Evolutionary conservation across 1,140 invertebrate species (phyloP).

Genomic region (Caenorhabditis elegans): WBcel235 BX284604.4:7731001-7731500

Average conservation of each 20-base stretch:
- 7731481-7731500: not conserved
- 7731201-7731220: conserved; percentile 5
- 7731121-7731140: not conserved
- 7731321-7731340: not conserved
- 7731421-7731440: not conserved
- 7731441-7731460: not conserved
- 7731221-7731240: not conserved
- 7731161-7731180: not conserved
- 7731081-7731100: not conserved
- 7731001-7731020: conserved; percentile 13
- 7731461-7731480: not conserved
- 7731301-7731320: not conserved
- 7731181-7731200: not conserved
- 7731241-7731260: not conserved
- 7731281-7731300: no score
- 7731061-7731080: not conserved
- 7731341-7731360: conserved; percentile 6
- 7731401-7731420: not conserved
- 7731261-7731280: not conserved
- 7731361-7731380: conserved; percentile 1
- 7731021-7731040: conserved; percentile 14
- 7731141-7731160: conserved; percentile 20
- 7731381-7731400: not conserved
- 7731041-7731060: not conserved
- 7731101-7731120: no score